These are phyloP conservation scores for Gortyna flavago DNA, from an alignment of 2,888 invertebrate species.

Conservation along the genomic window DNA sequence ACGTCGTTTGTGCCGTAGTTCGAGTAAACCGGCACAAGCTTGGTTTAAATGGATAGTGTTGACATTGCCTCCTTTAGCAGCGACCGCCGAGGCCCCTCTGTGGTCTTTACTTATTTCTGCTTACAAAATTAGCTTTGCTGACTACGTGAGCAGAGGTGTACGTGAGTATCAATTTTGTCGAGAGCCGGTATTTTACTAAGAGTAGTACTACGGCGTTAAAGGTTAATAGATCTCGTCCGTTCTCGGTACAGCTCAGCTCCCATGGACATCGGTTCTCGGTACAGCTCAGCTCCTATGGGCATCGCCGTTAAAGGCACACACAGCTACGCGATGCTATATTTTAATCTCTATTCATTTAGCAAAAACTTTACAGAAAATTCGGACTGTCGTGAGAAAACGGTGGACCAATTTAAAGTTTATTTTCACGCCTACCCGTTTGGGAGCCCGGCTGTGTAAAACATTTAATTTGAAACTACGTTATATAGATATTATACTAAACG, in stretches of 20 bases:
- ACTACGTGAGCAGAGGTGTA: background rate
- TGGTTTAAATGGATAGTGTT: background rate
- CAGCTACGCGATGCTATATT: constrained; percentile 24
- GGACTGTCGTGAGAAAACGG: constrained; percentile 63
- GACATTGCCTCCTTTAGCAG: background rate
- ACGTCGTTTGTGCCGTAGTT: background rate
- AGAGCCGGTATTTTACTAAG: background rate
- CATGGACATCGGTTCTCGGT: background rate
- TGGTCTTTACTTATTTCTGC: background rate
- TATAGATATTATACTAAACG: constrained; percentile 44
- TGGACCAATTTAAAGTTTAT: constrained; percentile 77
- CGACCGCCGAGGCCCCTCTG: too few species aligned
- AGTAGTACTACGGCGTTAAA: background rate
- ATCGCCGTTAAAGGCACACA: constrained; percentile 15
- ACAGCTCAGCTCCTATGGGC: background rate
- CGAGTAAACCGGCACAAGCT: background rate
- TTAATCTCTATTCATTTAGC: constrained; percentile 46
- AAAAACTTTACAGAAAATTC: constrained; percentile 53
- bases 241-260: background rate
- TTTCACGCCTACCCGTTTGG: constrained; percentile 56
- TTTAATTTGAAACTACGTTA: constrained; percentile 57
- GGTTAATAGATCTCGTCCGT: background rate
- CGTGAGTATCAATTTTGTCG: background rate
- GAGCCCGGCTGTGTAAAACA: constrained; percentile 56
- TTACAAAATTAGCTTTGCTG: background rate